Evolutionary conservation across 1,140 invertebrate genomes (phyloP), one percentile per base, ranked within the genome.

Genomic region (Acromyrmex charruanus): DNA sequence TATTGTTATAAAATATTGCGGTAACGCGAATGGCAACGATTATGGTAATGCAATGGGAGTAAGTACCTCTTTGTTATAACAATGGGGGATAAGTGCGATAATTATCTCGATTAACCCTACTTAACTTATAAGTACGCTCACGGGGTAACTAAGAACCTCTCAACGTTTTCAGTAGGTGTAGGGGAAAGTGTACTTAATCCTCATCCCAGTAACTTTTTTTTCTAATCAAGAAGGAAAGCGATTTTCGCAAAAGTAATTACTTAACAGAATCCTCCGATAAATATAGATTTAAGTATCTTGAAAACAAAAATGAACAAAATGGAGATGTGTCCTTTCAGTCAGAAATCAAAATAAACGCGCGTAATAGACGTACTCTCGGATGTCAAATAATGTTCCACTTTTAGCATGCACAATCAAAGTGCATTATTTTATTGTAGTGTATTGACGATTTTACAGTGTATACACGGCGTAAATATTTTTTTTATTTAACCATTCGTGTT

Each of bases 211-310:
- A 74, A 61, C 69, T 72, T 84, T 84, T 74, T 82, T 84, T 84
- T 69, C 55, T 84, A 74, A 84, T 84, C 80, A 84, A 75, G 39
- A 71, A 51, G 58, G 55, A 75, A 63, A 51, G 69, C 25, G 55
- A 84, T 84, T 84, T 84, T 84, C 69, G 3, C 69, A 39, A 59
- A 61, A 84, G 69, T 84, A 84, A 84, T 84, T 84, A 84, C 80
- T 84, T 75, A 84, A 75, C 80, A 84, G 69, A 61, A 84, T 84
- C 59, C 71, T 31, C 58, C 7, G 55, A n/a, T 49, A 51, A 75
- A 84, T 84, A 58, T 61, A 84, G 69, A 84, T 25, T 28, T 25
- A 6, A 21, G 39, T 74, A 49, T 39, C 39, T 71, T 71, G 18
- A 44, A 44, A 81, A 44, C 21, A 12, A 31, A 44, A 49, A 10